Percentiles rank a stretch among this genome's conserved stretches.
These are phyloP conservation scores for Morus bassanus DNA, from an alignment of 2,797 vertebrate genomes.

Conservation along the genomic window DNA sequence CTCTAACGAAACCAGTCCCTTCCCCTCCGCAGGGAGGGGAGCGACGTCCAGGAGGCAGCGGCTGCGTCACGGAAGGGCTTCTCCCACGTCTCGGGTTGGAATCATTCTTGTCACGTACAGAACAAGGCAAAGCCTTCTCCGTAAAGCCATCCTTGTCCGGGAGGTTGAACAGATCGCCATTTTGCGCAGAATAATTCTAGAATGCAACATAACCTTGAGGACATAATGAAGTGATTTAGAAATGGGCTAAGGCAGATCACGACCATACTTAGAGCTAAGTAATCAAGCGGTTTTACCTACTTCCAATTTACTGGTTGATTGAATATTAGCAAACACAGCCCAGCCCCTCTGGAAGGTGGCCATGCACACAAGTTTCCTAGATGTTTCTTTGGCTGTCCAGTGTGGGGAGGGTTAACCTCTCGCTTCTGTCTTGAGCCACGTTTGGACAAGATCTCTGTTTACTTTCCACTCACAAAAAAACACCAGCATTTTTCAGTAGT, in stretches of 20 bases:
- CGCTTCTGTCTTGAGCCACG: neutral
- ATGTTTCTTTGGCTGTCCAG: constrained; percentile 11
- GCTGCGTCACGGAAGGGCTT: neutral
- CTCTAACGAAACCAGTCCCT: neutral
- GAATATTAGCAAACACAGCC: neutral
- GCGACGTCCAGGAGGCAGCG: neutral
- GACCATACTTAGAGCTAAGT: constrained; percentile 37
- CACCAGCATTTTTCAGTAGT: neutral
- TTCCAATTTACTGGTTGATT: constrained; percentile 26
- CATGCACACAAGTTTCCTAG: neutral
- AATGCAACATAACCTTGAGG: constrained; percentile 53
- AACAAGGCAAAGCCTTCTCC: constrained; percentile 21
- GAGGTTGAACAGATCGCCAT: constrained; percentile 10
- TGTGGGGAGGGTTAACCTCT: neutral
- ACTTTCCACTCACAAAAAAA: constrained; percentile 8
- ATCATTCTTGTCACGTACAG: neutral
- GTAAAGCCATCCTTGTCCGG: neutral
- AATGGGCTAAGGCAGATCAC: constrained; percentile 62
- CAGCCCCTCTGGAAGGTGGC: constrained; percentile 22
- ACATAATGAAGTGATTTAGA: constrained; percentile 36
- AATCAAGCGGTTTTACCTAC: neutral
- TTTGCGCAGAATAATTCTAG: constrained; percentile 56
- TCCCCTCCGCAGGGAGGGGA: neutral
- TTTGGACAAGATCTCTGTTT: constrained; percentile 25
- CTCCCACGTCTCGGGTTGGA: neutral